These are phyloP conservation scores for Ophonus ardosiacus DNA, from an alignment of 2,888 invertebrate genomes.

Conservation along the genomic window DNA sequence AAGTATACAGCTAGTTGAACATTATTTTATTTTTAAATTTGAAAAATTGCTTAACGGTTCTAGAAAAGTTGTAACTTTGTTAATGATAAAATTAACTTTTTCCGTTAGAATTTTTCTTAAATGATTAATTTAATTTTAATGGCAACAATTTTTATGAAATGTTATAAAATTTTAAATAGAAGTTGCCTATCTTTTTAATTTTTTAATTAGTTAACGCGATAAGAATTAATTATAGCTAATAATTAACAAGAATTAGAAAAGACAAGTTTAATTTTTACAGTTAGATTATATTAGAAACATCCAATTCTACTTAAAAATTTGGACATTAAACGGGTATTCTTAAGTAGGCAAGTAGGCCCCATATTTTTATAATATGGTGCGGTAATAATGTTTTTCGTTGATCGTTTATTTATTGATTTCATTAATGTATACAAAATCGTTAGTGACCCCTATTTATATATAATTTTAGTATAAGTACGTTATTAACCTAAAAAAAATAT, in stretches of 20 bases:
- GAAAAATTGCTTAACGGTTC: constrained; percentile 20
- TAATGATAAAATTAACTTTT: constrained; percentile 12
- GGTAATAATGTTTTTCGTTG: no score
- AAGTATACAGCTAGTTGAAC: constrained; percentile 25
- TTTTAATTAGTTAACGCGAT: constrained; percentile 2
- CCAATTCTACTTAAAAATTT: no score
- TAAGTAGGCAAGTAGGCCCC: no score
- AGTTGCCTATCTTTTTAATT: not conserved
- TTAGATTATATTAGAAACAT: not conserved
- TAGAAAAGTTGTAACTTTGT: not conserved
- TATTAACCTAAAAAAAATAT: no score
- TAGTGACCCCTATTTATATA: no score
- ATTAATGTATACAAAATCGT: no score
- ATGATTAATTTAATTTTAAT: constrained; percentile 43
- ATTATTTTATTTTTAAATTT: constrained; percentile 27
- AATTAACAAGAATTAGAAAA: not conserved
- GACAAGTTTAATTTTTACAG: not conserved
- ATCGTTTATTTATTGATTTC: no score
- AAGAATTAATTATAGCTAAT: not conserved
- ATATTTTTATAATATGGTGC: no score
- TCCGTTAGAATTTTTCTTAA: constrained; percentile 32
- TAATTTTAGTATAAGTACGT: no score
- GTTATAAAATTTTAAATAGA: constrained; percentile 4
- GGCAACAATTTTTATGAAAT: not conserved
- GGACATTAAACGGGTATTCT: no score